These are phyloP conservation scores for Falco berigora DNA, from an alignment of 2,797 vertebrate species.

Conservation along the genomic window DNA sequence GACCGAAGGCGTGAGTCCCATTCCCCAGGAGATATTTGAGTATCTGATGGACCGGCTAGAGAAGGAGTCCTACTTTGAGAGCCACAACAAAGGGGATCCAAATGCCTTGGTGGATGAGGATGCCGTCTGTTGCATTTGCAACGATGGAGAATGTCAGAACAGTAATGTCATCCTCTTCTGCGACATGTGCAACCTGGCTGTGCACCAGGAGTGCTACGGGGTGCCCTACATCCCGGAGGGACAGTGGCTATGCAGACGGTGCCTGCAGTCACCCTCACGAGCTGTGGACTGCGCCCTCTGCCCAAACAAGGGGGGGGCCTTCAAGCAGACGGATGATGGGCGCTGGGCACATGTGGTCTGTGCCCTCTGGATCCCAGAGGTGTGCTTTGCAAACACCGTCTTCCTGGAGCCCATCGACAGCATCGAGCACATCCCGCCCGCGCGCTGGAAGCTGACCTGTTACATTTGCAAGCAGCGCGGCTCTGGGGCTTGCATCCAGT, in stretches of 20 bases:
- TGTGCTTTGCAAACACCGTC: constrained; percentile 98
- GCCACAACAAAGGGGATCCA: constrained; percentile 98
- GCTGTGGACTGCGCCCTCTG: constrained; percentile 98
- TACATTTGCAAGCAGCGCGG: constrained; percentile 99
- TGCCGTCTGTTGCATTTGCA: constrained; percentile 98
- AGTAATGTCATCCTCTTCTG: constrained; percentile 99
- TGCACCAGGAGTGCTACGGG: constrained; percentile 98
- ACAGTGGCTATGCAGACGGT: constrained; percentile 97
- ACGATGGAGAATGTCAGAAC: constrained; percentile 97
- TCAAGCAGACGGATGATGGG: constrained; percentile 97
- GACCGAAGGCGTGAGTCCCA: constrained; percentile 88
- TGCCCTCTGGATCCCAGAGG: constrained; percentile 98
- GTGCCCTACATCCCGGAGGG: constrained; percentile 98
- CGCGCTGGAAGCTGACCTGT: constrained; percentile 98
- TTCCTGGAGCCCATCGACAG: constrained; percentile 99
- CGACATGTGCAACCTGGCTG: constrained; percentile 98
- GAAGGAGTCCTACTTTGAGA: constrained; percentile 99
- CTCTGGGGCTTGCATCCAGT: constrained; percentile 97
- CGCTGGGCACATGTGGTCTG: constrained; percentile 99
- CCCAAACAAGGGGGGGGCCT: constrained; percentile 97
- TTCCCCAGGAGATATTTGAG: constrained; percentile 97
- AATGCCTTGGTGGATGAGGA: constrained; percentile 94
- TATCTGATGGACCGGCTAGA: constrained; percentile 98
- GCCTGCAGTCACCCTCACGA: constrained; percentile 94
- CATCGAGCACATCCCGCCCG: constrained; percentile 97